Percentiles rank a stretch among this genome's conserved stretches.
Evolutionary conservation across 2,888 invertebrate species (phyloP).

Genomic region (Lypha dubia): DNA sequence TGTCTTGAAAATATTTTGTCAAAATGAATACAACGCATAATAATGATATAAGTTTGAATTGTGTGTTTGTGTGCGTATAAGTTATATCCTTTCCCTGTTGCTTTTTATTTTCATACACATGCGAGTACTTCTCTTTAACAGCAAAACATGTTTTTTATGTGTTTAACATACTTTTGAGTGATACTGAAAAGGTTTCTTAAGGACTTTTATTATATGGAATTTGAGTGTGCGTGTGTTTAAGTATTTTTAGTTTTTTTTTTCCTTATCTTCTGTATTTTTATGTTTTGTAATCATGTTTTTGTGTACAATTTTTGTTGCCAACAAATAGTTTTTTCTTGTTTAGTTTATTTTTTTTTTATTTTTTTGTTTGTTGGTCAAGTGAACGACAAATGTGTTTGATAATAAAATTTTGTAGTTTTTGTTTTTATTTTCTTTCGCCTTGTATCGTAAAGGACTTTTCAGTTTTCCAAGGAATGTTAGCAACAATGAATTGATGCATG

Average conservation of each 20-base stretch:
- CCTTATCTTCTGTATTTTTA: no score
- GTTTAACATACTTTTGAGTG: constrained; percentile 55
- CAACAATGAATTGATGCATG: constrained; percentile 50
- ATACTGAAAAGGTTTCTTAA: constrained; percentile 45
- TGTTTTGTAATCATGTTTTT: constrained; percentile 23
- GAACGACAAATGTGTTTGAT: constrained; percentile 59
- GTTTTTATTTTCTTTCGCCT: constrained; percentile 27
- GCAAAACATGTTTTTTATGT: constrained; percentile 61
- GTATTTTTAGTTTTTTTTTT: neutral
- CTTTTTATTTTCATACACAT: constrained; percentile 17
- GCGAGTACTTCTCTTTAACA: neutral
- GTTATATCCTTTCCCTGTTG: constrained; percentile 35
- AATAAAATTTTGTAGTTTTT: constrained; percentile 63
- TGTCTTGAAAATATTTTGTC: constrained; percentile 65
- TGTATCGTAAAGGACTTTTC: constrained; percentile 13
- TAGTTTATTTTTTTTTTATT: constrained; percentile 1
- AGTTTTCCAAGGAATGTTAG: constrained; percentile 1
- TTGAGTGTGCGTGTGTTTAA: neutral
- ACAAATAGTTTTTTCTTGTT: constrained; percentile 13
- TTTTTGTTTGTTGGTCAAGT: constrained; percentile 39
- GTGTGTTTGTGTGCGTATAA: neutral
- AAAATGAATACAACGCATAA: constrained; percentile 43
- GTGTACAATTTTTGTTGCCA: constrained; percentile 33
- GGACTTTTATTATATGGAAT: constrained; percentile 49
- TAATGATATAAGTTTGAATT: neutral